A percentile compares a stretch with the other conserved stretches of the same genome.
These are phyloP conservation scores for Rousettus leschenaultii DNA, from an alignment of 2,113 vertebrate species.

Conservation along the genomic window DNA sequence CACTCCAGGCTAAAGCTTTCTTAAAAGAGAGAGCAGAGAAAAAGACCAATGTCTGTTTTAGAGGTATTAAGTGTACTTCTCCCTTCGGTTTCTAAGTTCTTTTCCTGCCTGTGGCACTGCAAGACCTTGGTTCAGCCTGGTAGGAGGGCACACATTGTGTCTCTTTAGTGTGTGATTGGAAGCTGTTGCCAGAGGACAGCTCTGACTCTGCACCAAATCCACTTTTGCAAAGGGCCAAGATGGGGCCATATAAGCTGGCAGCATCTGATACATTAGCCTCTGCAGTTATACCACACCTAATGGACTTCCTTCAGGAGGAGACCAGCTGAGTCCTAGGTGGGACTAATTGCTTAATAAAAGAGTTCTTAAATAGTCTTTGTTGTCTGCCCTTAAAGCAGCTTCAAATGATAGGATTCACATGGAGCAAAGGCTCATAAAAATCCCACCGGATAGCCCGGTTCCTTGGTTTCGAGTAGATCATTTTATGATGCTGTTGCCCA, in stretches of 20 bases:
- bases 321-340: background rate
- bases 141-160: fast-evolving
- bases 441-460: background rate
- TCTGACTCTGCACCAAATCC: background rate
- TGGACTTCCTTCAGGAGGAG: background rate
- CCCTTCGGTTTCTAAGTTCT: background rate
- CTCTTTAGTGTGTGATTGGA: background rate
- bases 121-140: background rate
- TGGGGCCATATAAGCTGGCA: background rate
- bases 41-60: background rate
- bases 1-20: background rate
- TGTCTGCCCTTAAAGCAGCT: background rate
- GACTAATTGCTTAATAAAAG: background rate
- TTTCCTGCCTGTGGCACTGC: background rate
- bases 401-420: background rate
- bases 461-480: background rate
- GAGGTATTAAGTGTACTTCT: background rate
- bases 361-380: background rate
- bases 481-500: background rate
- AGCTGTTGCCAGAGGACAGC: background rate
- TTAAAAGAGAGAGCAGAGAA: background rate
- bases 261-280: background rate
- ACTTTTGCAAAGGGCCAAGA: background rate
- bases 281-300: background rate
- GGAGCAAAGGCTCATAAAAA: background rate